Conservation (phyloP, 2,113 vertebrate genomes). For the Gracilinanus agilis region DNA sequence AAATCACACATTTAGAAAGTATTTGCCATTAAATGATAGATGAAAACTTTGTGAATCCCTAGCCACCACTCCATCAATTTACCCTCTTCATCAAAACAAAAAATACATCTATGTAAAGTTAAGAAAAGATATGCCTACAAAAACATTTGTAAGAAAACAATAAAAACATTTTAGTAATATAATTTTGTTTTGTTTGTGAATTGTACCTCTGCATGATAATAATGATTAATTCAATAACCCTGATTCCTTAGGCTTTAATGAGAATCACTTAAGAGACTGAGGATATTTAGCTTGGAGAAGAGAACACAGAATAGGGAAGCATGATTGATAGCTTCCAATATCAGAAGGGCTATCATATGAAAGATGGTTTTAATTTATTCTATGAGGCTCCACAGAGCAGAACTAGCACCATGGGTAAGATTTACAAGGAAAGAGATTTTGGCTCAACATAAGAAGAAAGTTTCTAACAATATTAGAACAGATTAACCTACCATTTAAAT, state of each 20-base stretch:
- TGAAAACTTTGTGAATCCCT: not conserved
- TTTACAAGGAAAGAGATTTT: not conserved
- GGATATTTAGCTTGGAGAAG: not conserved
- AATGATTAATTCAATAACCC: not conserved
- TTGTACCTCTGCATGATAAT: not conserved
- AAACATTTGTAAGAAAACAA: not conserved
- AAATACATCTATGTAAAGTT: not conserved
- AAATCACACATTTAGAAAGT: not conserved
- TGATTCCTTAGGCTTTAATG: not conserved
- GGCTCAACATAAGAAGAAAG: not conserved
- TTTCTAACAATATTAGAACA: not conserved
- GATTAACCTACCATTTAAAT: not conserved
- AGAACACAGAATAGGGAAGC: not conserved
- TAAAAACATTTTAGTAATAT: not conserved
- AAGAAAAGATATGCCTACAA: not conserved
- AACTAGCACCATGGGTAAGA: no score
- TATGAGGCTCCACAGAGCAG: not conserved
- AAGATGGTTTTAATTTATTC: not conserved
- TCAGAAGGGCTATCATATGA: not conserved
- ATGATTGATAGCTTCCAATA: not conserved
- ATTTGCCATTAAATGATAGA: not conserved
- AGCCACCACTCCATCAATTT: not conserved
- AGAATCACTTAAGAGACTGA: not conserved
- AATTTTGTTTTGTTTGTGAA: not conserved
- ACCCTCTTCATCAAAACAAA: not conserved